A percentile compares a stretch with the other conserved stretches of the same genome.
Conservation (phyloP, 2,888 invertebrate genomes). For the Papilio gigon region DNA sequence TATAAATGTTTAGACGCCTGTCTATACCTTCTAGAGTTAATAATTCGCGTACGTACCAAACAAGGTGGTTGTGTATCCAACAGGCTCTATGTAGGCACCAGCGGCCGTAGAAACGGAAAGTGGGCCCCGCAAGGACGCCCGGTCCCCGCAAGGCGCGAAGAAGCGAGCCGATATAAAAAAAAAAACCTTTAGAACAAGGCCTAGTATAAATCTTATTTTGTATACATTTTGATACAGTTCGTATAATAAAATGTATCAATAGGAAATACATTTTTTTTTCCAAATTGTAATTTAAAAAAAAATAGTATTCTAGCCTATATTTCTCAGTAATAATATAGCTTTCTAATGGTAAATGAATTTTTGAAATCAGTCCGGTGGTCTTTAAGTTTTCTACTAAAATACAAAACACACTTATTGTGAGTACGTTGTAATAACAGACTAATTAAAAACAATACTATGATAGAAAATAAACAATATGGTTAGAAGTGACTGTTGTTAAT, state of each 20-base stretch:
- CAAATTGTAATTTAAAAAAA: neutral
- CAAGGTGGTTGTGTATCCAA: slow-evolving; percentile 41
- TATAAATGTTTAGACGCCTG: too few species aligned
- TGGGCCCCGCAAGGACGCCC: slow-evolving; percentile 74
- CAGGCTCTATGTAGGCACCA: slow-evolving; percentile 56
- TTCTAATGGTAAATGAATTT: too few species aligned
- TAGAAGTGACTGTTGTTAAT: too few species aligned
- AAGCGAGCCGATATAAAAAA: slow-evolving; percentile 30
- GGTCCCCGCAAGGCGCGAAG: slow-evolving; percentile 49
- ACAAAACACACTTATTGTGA: neutral
- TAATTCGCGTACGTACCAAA: too few species aligned
- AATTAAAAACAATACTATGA: neutral
- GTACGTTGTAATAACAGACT: neutral
- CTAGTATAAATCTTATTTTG: neutral
- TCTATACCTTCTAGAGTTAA: too few species aligned
- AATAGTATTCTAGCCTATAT: too few species aligned
- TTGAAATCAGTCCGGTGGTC: too few species aligned
- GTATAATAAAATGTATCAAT: neutral
- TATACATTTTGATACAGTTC: neutral
- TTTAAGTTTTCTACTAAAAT: too few species aligned
- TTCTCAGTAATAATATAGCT: too few species aligned
- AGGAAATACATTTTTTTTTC: neutral
- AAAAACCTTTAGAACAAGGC: slow-evolving; percentile 10
- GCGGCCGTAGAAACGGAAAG: slow-evolving; percentile 71
- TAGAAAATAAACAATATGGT: too few species aligned